Percentiles rank a stretch among this genome's conserved stretches.
Evolutionary conservation across 2,113 vertebrate genomes (phyloP).

Genomic region (Podarcis muralis): DNA sequence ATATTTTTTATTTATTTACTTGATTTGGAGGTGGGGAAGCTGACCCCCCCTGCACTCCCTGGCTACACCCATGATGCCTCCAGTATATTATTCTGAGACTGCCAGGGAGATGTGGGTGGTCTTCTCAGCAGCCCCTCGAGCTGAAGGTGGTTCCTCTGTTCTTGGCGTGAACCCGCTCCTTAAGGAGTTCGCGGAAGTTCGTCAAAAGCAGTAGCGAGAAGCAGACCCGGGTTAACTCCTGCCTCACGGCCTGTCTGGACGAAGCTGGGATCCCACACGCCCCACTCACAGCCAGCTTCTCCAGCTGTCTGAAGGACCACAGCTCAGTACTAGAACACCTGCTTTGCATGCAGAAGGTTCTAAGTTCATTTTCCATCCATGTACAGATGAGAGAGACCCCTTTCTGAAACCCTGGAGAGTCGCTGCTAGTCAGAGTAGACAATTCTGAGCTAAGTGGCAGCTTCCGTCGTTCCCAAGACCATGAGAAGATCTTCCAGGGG

Average conservation of each 20-base stretch:
- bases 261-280: no score
- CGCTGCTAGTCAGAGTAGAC: no score
- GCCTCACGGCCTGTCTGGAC: constrained; percentile 58
- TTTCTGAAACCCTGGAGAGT: no score
- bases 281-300: background rate
- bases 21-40: no score
- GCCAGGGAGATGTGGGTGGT: background rate
- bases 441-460: no score
- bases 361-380: no score
- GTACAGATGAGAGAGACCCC: no score
- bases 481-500: no score
- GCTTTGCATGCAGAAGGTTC: background rate
- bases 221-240: constrained; percentile 76
- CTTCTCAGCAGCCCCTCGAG: background rate
- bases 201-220: constrained; percentile 81
- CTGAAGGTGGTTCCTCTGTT: background rate
- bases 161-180: constrained; percentile 82
- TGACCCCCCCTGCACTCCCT: no score
- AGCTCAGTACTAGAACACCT: background rate
- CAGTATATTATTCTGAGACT: background rate
- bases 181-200: constrained; percentile 78
- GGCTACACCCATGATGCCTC: no score
- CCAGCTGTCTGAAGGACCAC: background rate
- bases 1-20: no score
- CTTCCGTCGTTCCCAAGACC: no score